Percentiles rank a stretch among this genome's conserved stretches.
These are phyloP conservation scores for Tenthredo notha DNA, from an alignment of 2,888 invertebrate genomes.

Conservation along the genomic window DNA sequence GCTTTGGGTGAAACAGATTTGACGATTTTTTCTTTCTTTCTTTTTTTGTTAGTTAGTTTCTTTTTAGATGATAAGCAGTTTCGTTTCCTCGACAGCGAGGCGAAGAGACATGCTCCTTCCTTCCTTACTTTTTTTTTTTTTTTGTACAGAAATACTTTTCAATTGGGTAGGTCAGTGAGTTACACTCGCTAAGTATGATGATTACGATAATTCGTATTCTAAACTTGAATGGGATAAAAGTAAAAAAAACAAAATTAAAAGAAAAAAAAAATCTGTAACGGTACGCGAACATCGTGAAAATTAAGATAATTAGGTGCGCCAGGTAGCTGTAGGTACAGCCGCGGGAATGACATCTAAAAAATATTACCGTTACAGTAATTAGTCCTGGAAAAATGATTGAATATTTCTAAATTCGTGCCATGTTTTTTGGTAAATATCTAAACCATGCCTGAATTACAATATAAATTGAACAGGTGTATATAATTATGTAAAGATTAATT, in stretches of 20 bases:
- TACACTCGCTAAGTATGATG: constrained; percentile 1
- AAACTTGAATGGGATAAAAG: neutral
- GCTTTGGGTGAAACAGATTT: neutral
- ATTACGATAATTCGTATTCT: constrained; percentile 23
- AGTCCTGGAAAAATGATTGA: neutral
- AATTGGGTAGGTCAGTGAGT: constrained; percentile 39
- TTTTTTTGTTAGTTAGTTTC: neutral
- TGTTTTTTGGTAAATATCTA: neutral
- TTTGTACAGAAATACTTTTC: neutral
- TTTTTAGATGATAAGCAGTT: constrained; percentile 13
- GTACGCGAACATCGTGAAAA: neutral
- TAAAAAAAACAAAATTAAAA: neutral
- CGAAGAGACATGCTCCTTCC: neutral
- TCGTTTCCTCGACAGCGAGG: neutral
- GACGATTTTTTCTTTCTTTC: neutral
- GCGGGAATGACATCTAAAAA: constrained; percentile 26
- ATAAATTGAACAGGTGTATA: too few species aligned
- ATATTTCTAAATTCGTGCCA: neutral
- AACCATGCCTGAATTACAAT: too few species aligned
- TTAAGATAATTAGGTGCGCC: constrained; percentile 14
- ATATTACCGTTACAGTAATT: constrained; percentile 27
- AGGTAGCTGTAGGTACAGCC: neutral
- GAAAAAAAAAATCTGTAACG: neutral
- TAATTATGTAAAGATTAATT: too few species aligned
- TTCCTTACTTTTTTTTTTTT: neutral